Evolutionary conservation across 1,140 invertebrate genomes (phyloP).

Genomic region (Drosophila repletoides): DNA sequence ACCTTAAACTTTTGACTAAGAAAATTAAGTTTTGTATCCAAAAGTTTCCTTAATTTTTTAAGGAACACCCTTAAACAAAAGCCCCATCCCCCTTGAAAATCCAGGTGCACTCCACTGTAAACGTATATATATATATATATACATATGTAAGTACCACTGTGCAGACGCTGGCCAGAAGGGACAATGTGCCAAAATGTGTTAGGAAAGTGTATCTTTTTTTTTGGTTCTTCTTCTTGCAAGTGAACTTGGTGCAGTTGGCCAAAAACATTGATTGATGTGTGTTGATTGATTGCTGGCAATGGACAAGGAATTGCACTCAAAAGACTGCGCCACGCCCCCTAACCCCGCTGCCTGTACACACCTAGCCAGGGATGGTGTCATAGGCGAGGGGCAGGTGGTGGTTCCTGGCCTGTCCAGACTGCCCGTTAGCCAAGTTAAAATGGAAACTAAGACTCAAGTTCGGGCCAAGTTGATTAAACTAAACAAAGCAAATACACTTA

Average conservation of each 20-base stretch:
- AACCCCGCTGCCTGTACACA: neutral
- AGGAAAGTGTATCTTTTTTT: no score
- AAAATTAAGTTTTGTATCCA: no score
- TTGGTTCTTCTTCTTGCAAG: neutral
- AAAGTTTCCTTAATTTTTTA: no score
- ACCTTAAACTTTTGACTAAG: no score
- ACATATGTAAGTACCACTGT: neutral
- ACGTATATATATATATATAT: neutral
- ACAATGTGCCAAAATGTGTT: constrained; percentile 8
- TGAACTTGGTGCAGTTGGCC: neutral
- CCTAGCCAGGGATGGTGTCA: neutral
- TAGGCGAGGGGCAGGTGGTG: no score
- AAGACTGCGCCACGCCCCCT: neutral
- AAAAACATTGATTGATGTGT: constrained; percentile 22
- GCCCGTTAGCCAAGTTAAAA: neutral
- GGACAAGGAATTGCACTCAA: constrained; percentile 28
- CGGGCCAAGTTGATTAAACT: neutral
- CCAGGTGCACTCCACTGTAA: no score
- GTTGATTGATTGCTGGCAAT: constrained; percentile 19
- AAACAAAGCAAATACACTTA: neutral
- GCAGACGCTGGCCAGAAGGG: neutral
- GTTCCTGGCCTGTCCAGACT: no score
- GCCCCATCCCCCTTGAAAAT: no score
- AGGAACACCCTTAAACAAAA: no score
- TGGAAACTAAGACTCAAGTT: neutral